A percentile compares a stretch with the other conserved stretches of the same genome.
phyloP scores from a whole-genome alignment of 2,797 vertebrate species.

The Pipistrellus kuhlii region DNA sequence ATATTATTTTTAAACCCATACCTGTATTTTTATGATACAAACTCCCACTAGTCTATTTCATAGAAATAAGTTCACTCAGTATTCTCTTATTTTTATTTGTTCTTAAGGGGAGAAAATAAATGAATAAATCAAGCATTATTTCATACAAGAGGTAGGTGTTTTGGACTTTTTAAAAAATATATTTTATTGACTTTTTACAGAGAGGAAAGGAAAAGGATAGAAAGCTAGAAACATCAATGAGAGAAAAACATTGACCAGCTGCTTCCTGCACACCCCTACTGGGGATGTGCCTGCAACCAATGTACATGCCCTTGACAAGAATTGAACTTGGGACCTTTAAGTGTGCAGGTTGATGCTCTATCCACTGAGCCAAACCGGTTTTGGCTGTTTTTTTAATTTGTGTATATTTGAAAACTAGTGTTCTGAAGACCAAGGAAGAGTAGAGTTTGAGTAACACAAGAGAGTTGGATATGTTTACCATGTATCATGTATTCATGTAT shows the following conservation, averaged over 20 bases:
- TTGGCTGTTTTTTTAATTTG: not conserved
- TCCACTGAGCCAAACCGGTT: too few relatives aligned
- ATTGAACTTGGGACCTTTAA: too few relatives aligned
- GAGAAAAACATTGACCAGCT: too few relatives aligned
- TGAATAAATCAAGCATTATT: slow-evolving; percentile 1
- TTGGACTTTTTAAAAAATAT: not conserved
- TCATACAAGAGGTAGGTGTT: not conserved
- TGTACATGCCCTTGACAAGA: too few relatives aligned
- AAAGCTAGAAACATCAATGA: too few relatives aligned
- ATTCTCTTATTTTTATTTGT: slow-evolving; percentile 8
- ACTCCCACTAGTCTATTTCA: not conserved
- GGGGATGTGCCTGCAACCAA: too few relatives aligned
- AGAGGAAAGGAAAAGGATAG: too few relatives aligned
- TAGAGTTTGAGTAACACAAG: not conserved
- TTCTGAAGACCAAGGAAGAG: not conserved
- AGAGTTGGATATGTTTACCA: not conserved
- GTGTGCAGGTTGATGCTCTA: too few relatives aligned
- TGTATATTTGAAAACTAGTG: not conserved
- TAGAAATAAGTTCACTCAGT: not conserved
- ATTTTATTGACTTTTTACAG: too few relatives aligned
- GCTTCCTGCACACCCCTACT: too few relatives aligned
- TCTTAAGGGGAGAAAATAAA: not conserved
- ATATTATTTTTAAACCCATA: not conserved
- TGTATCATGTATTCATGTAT: slow-evolving; percentile 13
- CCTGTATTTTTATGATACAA: not conserved